Evolutionary conservation across 2,888 invertebrate genomes (phyloP), one percentile per base, ranked within the genome.

Genomic region (Apamea monoglypha): DNA sequence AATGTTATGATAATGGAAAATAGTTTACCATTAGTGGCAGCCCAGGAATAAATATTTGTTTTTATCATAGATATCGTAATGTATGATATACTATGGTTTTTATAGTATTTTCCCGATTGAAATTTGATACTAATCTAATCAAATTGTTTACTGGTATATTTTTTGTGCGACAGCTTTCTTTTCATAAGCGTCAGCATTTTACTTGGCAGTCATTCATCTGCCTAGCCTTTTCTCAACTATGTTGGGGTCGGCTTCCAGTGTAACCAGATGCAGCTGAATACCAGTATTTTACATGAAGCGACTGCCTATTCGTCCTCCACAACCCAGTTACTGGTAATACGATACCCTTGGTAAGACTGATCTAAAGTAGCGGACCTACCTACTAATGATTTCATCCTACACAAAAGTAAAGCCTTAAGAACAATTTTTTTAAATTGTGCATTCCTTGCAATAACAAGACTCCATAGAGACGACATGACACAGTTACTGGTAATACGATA

Each of bases 1-100:
- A 90, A 92, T 79, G 47, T 29, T 80, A 86, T 80, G 50, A 59
- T 74, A 74, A 80, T 72, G 32, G 75, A 36, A 63, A 76, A 82
- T 74, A 71, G 75, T 91, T 93, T 90, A 89, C 16, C 47, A 25
- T 92, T 90, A 89, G 10, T 61, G 25, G 25, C 21, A 74, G n/a
- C 36, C 12, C n/a, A 40, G 56, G 5, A 59, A 89, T 84, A 85
- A 86, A 87, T 87, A 83, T 80, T 81, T 40, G n/a, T 74, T 72
- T 72, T 80, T 78, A 36, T 69, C 67, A 50, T 40, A 44, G n/a
- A 78, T 50, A 78, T 50, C 61, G 1, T 76, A 76, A 3, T 76
- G 16, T 72, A n/a, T 47, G n/a, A 32, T 18, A 29, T 14, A 36
- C n/a, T 61, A 47, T 36, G 2, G 8, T 44, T 50, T 36, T 14